Evolutionary conservation across 2,113 vertebrate species (phyloP), one percentile per base, ranked within the genome.

Genomic region (Eurypyga helias): DNA sequence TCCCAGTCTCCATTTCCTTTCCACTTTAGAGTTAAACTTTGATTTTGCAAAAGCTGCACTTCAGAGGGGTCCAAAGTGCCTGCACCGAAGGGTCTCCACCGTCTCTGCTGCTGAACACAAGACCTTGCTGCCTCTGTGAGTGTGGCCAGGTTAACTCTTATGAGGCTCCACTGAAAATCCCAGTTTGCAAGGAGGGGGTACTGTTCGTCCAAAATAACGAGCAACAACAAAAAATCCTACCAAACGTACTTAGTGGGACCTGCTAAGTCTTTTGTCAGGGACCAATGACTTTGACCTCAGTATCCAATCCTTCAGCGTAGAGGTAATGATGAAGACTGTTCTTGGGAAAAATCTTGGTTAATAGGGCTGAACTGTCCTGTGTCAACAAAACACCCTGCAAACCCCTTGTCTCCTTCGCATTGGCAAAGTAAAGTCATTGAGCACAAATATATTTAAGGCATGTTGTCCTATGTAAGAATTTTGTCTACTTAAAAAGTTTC

Each of bases 271-370:
- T 96, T 94, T 96, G 79, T 93, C 34, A 48, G 51, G 60, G 34
- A n/a, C 64, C 92, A 83, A 93, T 90, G 75, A 70, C 88, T 92
- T 94, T 94, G 79, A 90, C 76, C 92, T 93, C 77, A 75, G 65
- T 84, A 36, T 95, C 69, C 3, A 0, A 65, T 89, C 24, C 24
- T 23, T 95, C 33, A 38, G 45, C 1, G 0, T 11, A 91, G 57
- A 84, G 60, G 69, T 91, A 81, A 77, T n/a, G 67, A 73, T 80
- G 81, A 90, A 77, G 43, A 69, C 60, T 73, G 7, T 34, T 80
- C 55, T 79, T 61, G 67, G 15, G 24, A 91, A 96, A 86, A 90
- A 57, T 48, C 70, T 83, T 71, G 61, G 55, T 89, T n/a, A 85
- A 54, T 73, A 65, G 17, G 23, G 25, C 49, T 85, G 62, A 72